Evolutionary conservation across 2,888 invertebrate genomes (phyloP).

Genomic region (Oxystoma pomonae): DNA sequence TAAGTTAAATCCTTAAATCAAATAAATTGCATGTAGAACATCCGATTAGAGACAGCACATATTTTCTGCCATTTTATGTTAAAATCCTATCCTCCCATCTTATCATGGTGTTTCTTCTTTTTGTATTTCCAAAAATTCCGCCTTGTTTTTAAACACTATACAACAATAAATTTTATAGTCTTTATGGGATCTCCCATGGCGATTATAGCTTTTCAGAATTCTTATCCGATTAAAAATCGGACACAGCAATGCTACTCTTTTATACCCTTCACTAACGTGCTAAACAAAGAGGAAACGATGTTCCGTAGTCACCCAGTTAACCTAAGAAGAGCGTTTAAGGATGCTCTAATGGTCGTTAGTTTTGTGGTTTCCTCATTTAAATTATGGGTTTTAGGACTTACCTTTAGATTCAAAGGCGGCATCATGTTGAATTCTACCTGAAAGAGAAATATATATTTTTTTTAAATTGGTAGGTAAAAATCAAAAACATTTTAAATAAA

Average conservation of each 20-base stretch:
- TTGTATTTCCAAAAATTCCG: background rate
- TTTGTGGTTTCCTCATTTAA: constrained; percentile 4
- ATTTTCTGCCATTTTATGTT: background rate
- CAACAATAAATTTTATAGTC: constrained; percentile 18
- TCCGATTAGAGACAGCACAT: background rate
- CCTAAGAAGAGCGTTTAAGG: background rate
- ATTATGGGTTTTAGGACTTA: constrained; percentile 2
- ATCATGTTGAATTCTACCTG: background rate
- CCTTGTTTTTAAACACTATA: constrained; percentile 19
- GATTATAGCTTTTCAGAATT: background rate
- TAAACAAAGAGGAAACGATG: background rate
- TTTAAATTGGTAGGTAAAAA: too few relatives aligned
- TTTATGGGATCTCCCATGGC: constrained; percentile 11
- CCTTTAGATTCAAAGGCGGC: background rate
- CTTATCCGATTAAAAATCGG: background rate
- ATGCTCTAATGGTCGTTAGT: background rate
- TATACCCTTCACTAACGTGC: background rate
- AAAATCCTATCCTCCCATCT: background rate
- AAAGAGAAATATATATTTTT: too few relatives aligned
- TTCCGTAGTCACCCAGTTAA: background rate
- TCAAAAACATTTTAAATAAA: constrained; percentile 1
- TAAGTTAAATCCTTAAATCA: background rate
- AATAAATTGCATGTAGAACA: background rate
- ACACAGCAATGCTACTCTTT: background rate
- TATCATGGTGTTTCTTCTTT: background rate